These are phyloP conservation scores for Andrena flavipes DNA, from an alignment of 2,888 invertebrate species.

Conservation along the genomic window DNA sequence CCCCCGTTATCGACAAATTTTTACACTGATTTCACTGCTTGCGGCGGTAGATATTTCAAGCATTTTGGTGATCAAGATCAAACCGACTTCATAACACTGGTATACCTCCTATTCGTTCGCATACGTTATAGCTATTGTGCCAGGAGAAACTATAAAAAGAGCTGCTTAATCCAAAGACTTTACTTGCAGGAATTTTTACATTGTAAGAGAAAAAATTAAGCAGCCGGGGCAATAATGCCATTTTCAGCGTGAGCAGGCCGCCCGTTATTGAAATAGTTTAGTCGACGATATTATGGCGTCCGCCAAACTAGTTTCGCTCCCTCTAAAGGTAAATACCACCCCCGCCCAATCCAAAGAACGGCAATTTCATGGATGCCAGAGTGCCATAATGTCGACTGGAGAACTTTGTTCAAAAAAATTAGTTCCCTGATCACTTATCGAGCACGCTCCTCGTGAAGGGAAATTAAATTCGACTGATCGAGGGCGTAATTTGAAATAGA, in stretches of 20 bases:
- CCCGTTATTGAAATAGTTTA: slow-evolving; percentile 74
- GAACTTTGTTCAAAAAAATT: slow-evolving; percentile 47
- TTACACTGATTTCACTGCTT: too few species aligned
- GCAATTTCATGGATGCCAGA: slow-evolving; percentile 13
- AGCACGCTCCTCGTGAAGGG: not conserved
- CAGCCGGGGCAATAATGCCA: not conserved
- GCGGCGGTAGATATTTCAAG: too few species aligned
- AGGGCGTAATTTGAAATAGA: not conserved
- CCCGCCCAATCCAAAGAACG: slow-evolving; percentile 12
- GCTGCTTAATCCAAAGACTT: not conserved
- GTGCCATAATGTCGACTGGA: slow-evolving; percentile 6
- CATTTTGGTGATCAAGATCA: too few species aligned
- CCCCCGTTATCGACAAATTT: too few species aligned
- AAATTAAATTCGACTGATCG: slow-evolving; percentile 18
- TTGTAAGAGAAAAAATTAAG: not conserved
- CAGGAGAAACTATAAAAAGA: not conserved
- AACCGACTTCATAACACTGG: not conserved
- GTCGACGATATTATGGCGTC: slow-evolving; percentile 51
- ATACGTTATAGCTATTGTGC: too few species aligned
- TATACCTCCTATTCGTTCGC: not conserved
- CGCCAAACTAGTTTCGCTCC: slow-evolving; percentile 1
- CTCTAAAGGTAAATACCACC: slow-evolving; percentile 42
- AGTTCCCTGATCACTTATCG: slow-evolving; percentile 10
- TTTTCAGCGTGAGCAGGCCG: not conserved
- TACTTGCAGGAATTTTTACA: not conserved